Conservation (phyloP, 2,888 invertebrate genomes). For the Cyrtodaria siliqua region DNA sequence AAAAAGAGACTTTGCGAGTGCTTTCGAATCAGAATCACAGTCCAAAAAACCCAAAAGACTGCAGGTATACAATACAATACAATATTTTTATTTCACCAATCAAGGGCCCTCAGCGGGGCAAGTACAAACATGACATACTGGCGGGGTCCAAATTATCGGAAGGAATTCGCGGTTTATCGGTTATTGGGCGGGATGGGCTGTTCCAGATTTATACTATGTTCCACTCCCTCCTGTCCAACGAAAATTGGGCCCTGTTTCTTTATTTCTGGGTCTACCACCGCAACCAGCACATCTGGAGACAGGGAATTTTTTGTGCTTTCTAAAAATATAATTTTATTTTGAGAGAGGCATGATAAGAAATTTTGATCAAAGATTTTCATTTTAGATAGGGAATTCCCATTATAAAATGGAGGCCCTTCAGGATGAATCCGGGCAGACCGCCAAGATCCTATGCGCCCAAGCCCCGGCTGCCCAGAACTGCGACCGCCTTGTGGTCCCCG, state of each 20-base stretch:
- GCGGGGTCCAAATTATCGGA: no score
- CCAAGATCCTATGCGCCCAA: no score
- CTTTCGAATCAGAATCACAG: no score
- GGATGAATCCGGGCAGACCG: no score
- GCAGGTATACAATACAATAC: no score
- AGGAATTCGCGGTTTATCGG: constrained; percentile 3
- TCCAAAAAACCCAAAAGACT: no score
- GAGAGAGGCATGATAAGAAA: constrained; percentile 3
- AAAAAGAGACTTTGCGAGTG: no score
- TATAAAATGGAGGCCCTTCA: constrained; percentile 3
- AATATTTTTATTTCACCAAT: no score
- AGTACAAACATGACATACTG: no score
- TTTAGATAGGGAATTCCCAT: constrained; percentile 3
- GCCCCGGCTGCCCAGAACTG: no score
- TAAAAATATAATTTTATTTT: constrained; percentile 3
- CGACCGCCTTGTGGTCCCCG: no score
- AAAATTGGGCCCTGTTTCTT: constrained; percentile 3
- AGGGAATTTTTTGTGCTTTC: constrained; percentile 3
- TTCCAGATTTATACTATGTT: constrained; percentile 3
- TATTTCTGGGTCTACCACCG: constrained; percentile 3
- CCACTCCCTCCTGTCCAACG: constrained; percentile 3
- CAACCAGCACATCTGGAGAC: constrained; percentile 3
- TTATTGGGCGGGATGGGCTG: constrained; percentile 3
- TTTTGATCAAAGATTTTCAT: constrained; percentile 3
- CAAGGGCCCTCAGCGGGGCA: no score